phyloP scores from a whole-genome alignment of 2,888 invertebrate species.

The Aproaerema taeniolella region DNA sequence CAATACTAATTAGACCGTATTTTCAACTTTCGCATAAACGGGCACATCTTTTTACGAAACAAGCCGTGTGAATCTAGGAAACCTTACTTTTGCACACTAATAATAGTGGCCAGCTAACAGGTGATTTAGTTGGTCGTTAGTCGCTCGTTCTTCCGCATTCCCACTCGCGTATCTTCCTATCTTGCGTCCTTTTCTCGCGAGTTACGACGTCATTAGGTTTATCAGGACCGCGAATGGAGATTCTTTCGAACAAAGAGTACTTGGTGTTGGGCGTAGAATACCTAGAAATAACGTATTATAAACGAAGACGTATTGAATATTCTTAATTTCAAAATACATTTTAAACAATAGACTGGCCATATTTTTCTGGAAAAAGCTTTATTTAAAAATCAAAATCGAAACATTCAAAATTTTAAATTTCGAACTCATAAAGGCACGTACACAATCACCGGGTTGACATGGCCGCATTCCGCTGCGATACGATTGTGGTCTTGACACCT shows the following conservation, averaged over 20 bases:
- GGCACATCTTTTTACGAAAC: no score
- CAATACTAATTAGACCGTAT: no score
- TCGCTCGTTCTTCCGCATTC: slow-evolving; percentile 67
- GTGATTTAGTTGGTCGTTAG: slow-evolving; percentile 70
- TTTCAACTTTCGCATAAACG: no score
- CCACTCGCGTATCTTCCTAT: slow-evolving; percentile 45
- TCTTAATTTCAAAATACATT: no score
- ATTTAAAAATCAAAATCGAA: no score
- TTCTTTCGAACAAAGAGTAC: not conserved
- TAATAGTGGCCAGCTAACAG: slow-evolving; percentile 23
- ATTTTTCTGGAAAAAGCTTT: no score
- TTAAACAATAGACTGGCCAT: no score
- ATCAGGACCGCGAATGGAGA: slow-evolving; percentile 33
- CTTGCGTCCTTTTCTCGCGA: slow-evolving; percentile 32
- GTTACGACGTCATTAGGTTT: slow-evolving; percentile 71
- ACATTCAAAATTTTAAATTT: no score
- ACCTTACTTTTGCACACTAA: slow-evolving; percentile 25
- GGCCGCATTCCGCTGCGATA: slow-evolving; percentile 34
- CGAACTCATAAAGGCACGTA: slow-evolving; percentile 21
- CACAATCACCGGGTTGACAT: slow-evolving; percentile 18
- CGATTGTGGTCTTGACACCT: slow-evolving; percentile 28
- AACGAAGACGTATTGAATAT: no score
- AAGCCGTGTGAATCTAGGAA: slow-evolving; percentile 43
- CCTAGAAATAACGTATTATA: no score
- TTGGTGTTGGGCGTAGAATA: no score